phyloP scores from a whole-genome alignment of 2,888 invertebrate species.

The Encarsia formosa region DNA sequence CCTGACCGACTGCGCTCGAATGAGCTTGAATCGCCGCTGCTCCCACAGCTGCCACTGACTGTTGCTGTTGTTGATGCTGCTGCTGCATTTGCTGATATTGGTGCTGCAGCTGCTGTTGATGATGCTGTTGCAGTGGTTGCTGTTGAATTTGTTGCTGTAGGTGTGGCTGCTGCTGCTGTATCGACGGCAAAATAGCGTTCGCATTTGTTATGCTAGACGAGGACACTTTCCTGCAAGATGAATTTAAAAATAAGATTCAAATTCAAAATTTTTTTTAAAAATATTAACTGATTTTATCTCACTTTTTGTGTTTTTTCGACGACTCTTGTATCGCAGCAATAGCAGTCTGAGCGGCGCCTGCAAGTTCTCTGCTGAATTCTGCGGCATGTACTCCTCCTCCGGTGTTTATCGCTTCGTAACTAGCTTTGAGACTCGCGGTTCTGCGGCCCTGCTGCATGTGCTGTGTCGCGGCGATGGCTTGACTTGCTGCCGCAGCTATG shows the following conservation, averaged over 20 bases:
- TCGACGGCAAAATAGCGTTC: conserved; percentile 42
- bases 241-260: neutral
- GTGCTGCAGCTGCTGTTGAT: conserved; percentile 16
- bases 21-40: conserved; percentile 1
- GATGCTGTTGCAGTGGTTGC: conserved; percentile 8
- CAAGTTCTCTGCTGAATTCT: conserved; percentile 67
- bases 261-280: neutral
- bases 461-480: conserved; percentile 94
- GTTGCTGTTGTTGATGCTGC: conserved; percentile 1
- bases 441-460: conserved; percentile 92
- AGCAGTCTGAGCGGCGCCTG: conserved; percentile 69
- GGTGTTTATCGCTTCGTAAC: conserved; percentile 83
- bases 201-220: conserved; percentile 42
- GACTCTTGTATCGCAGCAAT: conserved; percentile 66
- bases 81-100: conserved; percentile 11
- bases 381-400: conserved; percentile 62
- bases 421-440: conserved; percentile 90
- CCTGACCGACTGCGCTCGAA: neutral
- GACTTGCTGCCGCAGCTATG: conserved; percentile 90
- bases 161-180: conserved; percentile 39
- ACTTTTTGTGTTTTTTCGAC: conserved; percentile 65
- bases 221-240: conserved; percentile 44
- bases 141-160: conserved; percentile 16
- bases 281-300: no score
- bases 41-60: neutral